Evolutionary conservation across 92 coral and sea anemone genomes (phyloP), one percentile per base, ranked within the genome.

Genomic region (Palythoa grandiflora): DNA sequence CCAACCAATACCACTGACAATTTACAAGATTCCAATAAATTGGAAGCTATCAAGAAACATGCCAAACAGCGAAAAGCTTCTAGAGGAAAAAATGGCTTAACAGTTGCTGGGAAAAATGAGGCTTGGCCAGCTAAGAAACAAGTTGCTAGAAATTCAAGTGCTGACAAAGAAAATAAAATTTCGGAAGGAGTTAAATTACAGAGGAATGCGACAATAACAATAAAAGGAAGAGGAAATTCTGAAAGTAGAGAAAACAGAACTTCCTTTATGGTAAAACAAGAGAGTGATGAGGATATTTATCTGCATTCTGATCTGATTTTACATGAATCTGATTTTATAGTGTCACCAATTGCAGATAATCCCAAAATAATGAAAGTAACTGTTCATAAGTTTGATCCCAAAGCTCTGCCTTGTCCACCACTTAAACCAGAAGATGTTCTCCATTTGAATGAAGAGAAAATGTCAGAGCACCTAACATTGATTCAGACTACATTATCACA

Each of bases 301-400:
- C 60, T 65, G 51, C 51, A 83, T 77, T 88, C 89, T 20, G 92
- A 92, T 86, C 87, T 97, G 3, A 86, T 93, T 65, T 92, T 83
- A 54, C 99, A 97, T 72, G 90, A 95, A 20, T 95, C 99, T 13
- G 99, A 97, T 85, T 97, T 94, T 60, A 48, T 88, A 15, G 98
- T 95, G 5, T 78, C 96, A 38, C 96, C 99, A n/a, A 97, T 97
- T 71, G 92, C 91, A 38, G 98, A 97, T 88, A 97, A 97, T 81
- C 93, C 94, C n/a, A 95, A 90, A 73, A 95, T 95, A 53, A 95
- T 95, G 90, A 97, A 95, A 80, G 53, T 91, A 38, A 57, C 90
- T n/a, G 53, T 90, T 35, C 96, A 98, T 4, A 95, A 96, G 88
- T 97, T 93, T 93, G 99, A 97, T 83, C 68, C 98, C 15, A 97